A percentile compares a stretch with the other conserved stretches of the same genome.
These are phyloP conservation scores for Pangasius sanitwongsei DNA, from an alignment of 2,797 vertebrate genomes.

Conservation along the genomic window DNA sequence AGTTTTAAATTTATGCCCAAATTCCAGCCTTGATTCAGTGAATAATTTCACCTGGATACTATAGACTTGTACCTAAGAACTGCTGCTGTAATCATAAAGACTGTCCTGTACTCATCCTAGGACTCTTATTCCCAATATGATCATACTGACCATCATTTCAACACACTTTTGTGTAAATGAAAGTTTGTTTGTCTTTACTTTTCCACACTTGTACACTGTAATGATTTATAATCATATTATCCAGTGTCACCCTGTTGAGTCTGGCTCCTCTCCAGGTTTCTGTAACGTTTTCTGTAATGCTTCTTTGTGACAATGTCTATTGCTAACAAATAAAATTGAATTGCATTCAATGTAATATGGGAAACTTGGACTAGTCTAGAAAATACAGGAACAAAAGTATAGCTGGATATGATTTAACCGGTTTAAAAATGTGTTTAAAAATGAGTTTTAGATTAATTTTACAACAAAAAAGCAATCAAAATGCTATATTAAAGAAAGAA, in stretches of 20 bases:
- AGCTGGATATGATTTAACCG: background rate
- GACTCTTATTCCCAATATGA: background rate
- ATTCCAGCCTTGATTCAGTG: background rate
- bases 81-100: background rate
- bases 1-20: background rate
- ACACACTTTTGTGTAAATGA: background rate
- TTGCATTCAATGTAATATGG: background rate
- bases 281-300: background rate
- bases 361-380: background rate
- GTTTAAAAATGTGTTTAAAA: background rate
- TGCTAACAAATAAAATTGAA: background rate
- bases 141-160: background rate
- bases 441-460: slow-evolving; percentile 4
- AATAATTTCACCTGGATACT: background rate
- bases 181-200: background rate
- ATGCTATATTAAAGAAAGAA: background rate
- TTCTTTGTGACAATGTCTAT: background rate
- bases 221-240: background rate
- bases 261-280: background rate
- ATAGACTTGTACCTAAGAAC: background rate
- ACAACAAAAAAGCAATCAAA: background rate
- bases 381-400: background rate
- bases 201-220: background rate
- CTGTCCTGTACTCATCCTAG: background rate
- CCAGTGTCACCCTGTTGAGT: background rate